A percentile compares a stretch with the other conserved stretches of the same genome.
Conservation (phyloP, 1,140 invertebrate species). For the Trachymyrmex septentrionalis region DNA sequence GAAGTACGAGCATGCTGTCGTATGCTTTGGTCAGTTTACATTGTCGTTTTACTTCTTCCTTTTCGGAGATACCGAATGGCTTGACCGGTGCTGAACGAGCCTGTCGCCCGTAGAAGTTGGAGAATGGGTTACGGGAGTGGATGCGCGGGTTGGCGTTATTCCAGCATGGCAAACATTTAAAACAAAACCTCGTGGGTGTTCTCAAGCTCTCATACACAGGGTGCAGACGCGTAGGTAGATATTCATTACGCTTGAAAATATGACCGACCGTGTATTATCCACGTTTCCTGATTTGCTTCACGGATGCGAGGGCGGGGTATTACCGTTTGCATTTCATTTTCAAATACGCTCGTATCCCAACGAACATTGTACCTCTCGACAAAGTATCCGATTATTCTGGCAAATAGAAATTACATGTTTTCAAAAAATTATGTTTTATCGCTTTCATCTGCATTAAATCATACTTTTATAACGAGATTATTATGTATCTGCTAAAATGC, state of each 20-base stretch:
- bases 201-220: slow-evolving; percentile 48
- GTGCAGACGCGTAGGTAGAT: slow-evolving; percentile 52
- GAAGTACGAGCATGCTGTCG: slow-evolving; percentile 66
- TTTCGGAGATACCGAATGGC: slow-evolving; percentile 44
- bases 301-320: neutral
- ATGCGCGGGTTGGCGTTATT: slow-evolving; percentile 62
- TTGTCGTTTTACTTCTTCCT: slow-evolving; percentile 21
- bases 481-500: neutral
- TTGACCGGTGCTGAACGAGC: slow-evolving; percentile 9
- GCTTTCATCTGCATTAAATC: neutral
- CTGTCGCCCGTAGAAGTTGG: slow-evolving; percentile 22
- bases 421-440: neutral
- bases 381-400: neutral
- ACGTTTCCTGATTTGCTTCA: slow-evolving; percentile 61
- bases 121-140: slow-evolving; percentile 27
- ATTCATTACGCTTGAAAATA: slow-evolving; percentile 72
- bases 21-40: slow-evolving; percentile 60
- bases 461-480: neutral
- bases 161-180: slow-evolving; percentile 71
- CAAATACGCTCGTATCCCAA: slow-evolving; percentile 1
- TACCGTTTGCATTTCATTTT: neutral
- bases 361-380: neutral
- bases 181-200: slow-evolving; percentile 66
- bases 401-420: slow-evolving; percentile 18
- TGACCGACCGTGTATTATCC: slow-evolving; percentile 62